Conservation (phyloP, 2,888 invertebrate genomes). For the Chouioia cunea region DNA sequence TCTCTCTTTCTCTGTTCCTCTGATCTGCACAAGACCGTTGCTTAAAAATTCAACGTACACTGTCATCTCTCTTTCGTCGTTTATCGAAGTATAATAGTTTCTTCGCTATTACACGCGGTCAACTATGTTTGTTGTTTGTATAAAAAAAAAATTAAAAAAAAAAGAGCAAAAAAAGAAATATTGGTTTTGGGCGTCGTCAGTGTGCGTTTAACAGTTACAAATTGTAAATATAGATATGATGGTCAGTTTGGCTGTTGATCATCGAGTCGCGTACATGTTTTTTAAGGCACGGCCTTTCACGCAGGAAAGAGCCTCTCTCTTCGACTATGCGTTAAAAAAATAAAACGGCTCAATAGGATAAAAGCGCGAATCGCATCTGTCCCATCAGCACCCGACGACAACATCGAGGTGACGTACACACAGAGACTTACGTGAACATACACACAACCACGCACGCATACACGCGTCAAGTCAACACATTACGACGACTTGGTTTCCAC, state of each 20-base stretch:
- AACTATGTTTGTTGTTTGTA: conserved; percentile 11
- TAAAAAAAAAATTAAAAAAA: conserved; percentile 14
- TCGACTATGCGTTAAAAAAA: conserved; percentile 36
- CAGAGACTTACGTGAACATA: conserved; percentile 19
- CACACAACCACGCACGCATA: conserved; percentile 22
- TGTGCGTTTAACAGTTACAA: background rate
- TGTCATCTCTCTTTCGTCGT: conserved; percentile 3
- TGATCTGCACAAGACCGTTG: conserved; percentile 39
- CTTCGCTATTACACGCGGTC: conserved; percentile 6
- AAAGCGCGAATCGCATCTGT: conserved; percentile 42
- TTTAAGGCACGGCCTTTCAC: conserved; percentile 49
- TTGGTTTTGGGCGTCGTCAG: too few species aligned
- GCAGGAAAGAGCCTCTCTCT: conserved; percentile 47
- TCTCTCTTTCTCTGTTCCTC: conserved; percentile 2
- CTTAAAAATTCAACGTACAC: conserved; percentile 19
- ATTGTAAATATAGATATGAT: background rate
- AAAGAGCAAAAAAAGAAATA: background rate
- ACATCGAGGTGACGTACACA: conserved; percentile 2
- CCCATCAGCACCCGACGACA: background rate
- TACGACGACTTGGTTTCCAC: conserved; percentile 24
- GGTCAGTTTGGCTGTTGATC: background rate
- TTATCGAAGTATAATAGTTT: conserved; percentile 7
- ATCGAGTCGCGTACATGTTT: conserved; percentile 9
- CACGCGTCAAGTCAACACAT: conserved; percentile 24
- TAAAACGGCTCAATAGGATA: conserved; percentile 46